These are phyloP conservation scores for Plebejus argus DNA, from an alignment of 2,888 invertebrate genomes.

Conservation along the genomic window DNA sequence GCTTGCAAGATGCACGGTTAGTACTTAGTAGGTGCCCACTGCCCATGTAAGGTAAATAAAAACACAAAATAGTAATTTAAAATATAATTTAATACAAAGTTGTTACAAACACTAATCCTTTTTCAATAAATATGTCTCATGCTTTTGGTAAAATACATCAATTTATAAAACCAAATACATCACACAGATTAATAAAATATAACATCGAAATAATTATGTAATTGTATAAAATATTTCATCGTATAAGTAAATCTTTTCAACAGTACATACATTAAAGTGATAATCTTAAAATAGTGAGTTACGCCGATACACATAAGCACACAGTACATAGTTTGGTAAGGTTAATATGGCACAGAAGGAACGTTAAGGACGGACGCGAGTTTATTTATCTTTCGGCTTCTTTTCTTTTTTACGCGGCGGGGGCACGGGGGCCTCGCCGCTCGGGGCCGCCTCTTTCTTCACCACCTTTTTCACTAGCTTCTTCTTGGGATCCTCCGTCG, in stretches of 20 bases:
- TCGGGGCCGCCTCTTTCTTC: slow-evolving; percentile 69
- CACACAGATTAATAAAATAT: slow-evolving; percentile 42
- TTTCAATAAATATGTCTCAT: slow-evolving; percentile 69
- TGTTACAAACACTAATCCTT: slow-evolving; percentile 58
- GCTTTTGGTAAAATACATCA: slow-evolving; percentile 59
- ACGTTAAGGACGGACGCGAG: slow-evolving; percentile 57
- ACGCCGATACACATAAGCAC: slow-evolving; percentile 72
- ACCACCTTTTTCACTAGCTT: slow-evolving; percentile 74
- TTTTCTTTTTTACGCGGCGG: slow-evolving; percentile 80
- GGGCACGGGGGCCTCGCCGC: slow-evolving; percentile 72
- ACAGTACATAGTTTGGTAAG: slow-evolving; percentile 59
- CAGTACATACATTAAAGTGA: slow-evolving; percentile 60
- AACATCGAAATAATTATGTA: slow-evolving; percentile 50
- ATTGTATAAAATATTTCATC: slow-evolving; percentile 53
- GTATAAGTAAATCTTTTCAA: slow-evolving; percentile 55
- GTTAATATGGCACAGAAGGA: slow-evolving; percentile 76
- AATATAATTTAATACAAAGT: slow-evolving; percentile 76
- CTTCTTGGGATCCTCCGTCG: slow-evolving; percentile 59
- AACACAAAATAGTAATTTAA: slow-evolving; percentile 51
- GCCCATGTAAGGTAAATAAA: no score
- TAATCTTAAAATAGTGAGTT: slow-evolving; percentile 64
- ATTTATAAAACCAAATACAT: slow-evolving; percentile 45
- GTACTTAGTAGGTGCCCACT: no score
- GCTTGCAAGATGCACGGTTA: no score
- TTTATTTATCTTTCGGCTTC: slow-evolving; percentile 78